phyloP scores from a whole-genome alignment of 2,888 invertebrate genomes.

The Hemicrepidius hirtus region DNA sequence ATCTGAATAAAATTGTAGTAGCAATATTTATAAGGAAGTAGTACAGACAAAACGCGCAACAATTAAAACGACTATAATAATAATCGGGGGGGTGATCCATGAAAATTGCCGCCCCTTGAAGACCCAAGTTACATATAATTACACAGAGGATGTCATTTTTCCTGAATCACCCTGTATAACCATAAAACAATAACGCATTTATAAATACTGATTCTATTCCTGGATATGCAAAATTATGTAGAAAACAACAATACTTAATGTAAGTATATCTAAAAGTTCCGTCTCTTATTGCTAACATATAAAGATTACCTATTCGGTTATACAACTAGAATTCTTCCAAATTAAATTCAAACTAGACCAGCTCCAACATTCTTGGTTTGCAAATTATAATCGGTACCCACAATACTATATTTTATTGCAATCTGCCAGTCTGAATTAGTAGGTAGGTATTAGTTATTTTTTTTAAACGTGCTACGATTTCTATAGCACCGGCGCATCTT shows the following conservation, averaged over 20 bases:
- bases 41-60: conserved; percentile 25
- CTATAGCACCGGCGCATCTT: conserved; percentile 36
- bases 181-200: conserved; percentile 17
- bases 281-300: conserved; percentile 59
- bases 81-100: too few species aligned
- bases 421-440: conserved; percentile 35
- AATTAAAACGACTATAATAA: conserved; percentile 25
- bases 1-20: conserved; percentile 3
- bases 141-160: too few species aligned
- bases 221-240: conserved; percentile 53
- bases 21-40: conserved; percentile 15
- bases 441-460: too few species aligned
- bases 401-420: conserved; percentile 51
- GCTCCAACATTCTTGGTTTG: conserved; percentile 16
- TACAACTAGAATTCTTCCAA: conserved; percentile 37
- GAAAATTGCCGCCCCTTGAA: too few species aligned
- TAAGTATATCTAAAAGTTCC: conserved; percentile 52
- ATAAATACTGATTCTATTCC: conserved; percentile 33
- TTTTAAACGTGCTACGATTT: conserved; percentile 15
- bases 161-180: not conserved
- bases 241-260: conserved; percentile 56
- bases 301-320: conserved; percentile 49
- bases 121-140: too few species aligned
- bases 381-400: conserved; percentile 21
- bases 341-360: conserved; percentile 14